Base-by-base conservation (phyloP, 2,888 invertebrate species). In the Xanthia icteritia region DNA sequence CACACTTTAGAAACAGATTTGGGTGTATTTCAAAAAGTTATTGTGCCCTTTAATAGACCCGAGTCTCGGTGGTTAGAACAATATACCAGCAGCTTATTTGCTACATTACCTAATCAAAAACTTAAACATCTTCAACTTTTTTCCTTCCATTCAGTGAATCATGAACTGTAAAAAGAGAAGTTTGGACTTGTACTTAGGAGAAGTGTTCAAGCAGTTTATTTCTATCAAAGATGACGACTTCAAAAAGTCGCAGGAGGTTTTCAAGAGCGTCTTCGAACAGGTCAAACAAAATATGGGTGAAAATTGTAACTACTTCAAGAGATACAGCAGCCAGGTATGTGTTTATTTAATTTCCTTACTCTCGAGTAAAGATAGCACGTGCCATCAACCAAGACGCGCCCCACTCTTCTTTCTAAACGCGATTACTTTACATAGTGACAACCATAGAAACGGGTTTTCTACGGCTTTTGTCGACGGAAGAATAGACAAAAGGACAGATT, bases 221-320 rank as follows among this genome's bases (percentile, higher is more conserved):
- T 88, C 93, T 0, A 92, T 96, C 36, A 94, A 95, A 84, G 94
- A 95, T 86, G 92, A 94, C 1, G 94, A 95, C 81, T 91, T 92
- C 42, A 93, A 92, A 69, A 90, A 84, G 65, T 90, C 94, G 0
- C 95, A 94, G 81, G 93, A 94, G 54, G 94, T 96, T 0, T 96
- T 96, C 83, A 94, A 93, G 70, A 90, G 90, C 81, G 95, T 95
- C 3, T 95, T 95, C 77, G 92, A 94, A 6, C 92, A 93, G 80
- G 91, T 96, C 48, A 95, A 94, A 76, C 88, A 90, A 75, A 94
- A 93, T 68, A 95, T 96, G 95, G 92, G 92, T 3, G 94, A 94
- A 69, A 92, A 95, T 56, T 95, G 95, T 85, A 94, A 93, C 76
- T 96, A 91, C 75, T 96, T 94, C 73, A 88, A 87, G 39, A 93